Evolutionary conservation across 2,113 vertebrate species (phyloP), one percentile per base, ranked within the genome.

Genomic region (Charadrius vociferus): DNA sequence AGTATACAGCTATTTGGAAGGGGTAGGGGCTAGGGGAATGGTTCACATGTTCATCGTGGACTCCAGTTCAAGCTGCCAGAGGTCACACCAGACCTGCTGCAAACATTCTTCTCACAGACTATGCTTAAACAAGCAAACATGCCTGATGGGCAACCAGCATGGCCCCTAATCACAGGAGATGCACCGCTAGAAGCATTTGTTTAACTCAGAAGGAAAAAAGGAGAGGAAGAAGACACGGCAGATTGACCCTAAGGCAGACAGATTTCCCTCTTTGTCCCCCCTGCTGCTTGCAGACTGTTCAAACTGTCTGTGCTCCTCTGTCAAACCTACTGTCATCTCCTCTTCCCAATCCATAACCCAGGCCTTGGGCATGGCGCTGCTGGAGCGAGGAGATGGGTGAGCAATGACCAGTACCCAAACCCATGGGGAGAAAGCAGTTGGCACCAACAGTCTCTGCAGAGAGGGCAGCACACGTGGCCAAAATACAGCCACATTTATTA

Each of bases 41-140:
- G 37, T 49, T 75, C 41, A 43, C 9, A 0, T 2, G 21, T 7
- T 22, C 1, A 0, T 13, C 49, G n/a, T 7, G 29, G 56, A 30
- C 32, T 26, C 14, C 66, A 65, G 21, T 70, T 58, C 53, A 79
- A 43, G 34, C 61, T 56, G 43, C 7, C 1, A 12, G 56, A 32
- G 52, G 63, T 77, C 30, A 43, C 5, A 6, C 21, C 14, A 36
- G 15, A 24, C 21, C 29, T 71, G 41, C 66, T 80, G 39, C 34
- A 80, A 58, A 24, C 36, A 62, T 50, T 37, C 6, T 67, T 47
- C 52, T 34, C 19, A 8, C 11, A 52, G 50, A 36, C 14, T 14
- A 39, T 47, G 18, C 39, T 84, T 34, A 50, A 81, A 70, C 0
- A 1, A 81, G 32, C 5, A 37, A 43, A 12, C 1, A 0, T 45